Evolutionary conservation across 2,113 vertebrate genomes (phyloP).

Genomic region (Megaceryle maxima): DNA sequence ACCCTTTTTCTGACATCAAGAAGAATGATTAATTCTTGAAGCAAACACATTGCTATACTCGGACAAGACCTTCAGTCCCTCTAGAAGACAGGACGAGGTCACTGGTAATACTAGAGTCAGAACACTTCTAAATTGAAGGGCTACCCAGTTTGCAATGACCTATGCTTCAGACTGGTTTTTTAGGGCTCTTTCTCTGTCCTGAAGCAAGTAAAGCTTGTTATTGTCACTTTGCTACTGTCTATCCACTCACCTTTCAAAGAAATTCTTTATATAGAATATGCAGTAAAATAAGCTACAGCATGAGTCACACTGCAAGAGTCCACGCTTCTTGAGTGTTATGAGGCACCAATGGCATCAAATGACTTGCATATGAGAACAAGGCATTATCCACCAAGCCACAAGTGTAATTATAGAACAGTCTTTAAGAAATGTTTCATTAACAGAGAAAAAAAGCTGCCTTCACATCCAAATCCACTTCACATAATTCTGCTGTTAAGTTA

Average conservation of each 20-base stretch:
- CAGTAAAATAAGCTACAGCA: neutral
- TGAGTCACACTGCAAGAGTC: constrained; percentile 9
- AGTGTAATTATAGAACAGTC: constrained; percentile 44
- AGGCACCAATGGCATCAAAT: constrained; percentile 42
- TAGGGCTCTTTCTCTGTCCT: neutral
- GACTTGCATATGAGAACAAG: constrained; percentile 52
- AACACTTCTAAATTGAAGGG: neutral
- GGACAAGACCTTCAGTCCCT: neutral
- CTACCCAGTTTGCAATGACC: neutral
- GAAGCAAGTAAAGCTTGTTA: neutral
- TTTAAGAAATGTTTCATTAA: constrained; percentile 27
- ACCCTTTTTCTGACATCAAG: neutral
- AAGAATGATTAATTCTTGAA: neutral
- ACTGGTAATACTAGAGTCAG: neutral
- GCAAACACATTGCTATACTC: neutral
- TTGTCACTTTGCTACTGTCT: constrained; percentile 7
- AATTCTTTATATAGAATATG: constrained; percentile 9
- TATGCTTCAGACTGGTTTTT: neutral
- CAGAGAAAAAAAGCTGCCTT: constrained; percentile 31
- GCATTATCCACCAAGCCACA: constrained; percentile 36
- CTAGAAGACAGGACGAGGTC: neutral
- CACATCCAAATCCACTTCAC: neutral
- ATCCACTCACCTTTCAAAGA: neutral
- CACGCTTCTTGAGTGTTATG: neutral
- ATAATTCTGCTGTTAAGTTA: neutral